Percentiles rank a stretch among this genome's conserved stretches.
Conservation (phyloP, 2,797 vertebrate species). For the Cyprinella venusta region DNA sequence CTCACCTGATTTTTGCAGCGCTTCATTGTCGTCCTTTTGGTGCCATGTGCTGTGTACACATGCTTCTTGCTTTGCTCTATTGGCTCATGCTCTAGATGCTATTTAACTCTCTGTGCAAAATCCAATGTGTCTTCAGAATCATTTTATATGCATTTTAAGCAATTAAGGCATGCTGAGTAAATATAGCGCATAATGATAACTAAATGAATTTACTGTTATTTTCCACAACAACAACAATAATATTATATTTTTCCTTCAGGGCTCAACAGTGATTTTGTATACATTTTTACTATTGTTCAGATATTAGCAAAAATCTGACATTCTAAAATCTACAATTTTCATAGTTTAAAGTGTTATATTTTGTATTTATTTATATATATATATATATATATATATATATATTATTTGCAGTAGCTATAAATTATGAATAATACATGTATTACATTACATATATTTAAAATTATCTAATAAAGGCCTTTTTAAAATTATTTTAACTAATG, state of each 20-base stretch:
- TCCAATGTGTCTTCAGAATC: not conserved
- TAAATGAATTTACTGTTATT: not conserved
- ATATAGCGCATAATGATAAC: not conserved
- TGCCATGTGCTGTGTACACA: slow-evolving; percentile 40
- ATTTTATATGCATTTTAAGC: not conserved
- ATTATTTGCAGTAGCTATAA: not conserved
- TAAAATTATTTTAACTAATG: not conserved
- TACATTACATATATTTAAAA: not conserved
- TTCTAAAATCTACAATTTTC: too few species aligned
- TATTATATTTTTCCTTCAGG: not conserved
- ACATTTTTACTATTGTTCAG: not conserved
- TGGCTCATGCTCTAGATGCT: slow-evolving; percentile 35
- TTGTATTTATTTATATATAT: not conserved
- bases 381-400: too few species aligned
- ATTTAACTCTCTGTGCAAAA: slow-evolving; percentile 20
- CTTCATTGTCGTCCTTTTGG: slow-evolving; percentile 38
- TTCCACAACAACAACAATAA: not conserved
- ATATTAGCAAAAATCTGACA: not conserved
- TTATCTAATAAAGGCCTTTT: not conserved
- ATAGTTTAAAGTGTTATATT: not conserved
- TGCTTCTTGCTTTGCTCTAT: slow-evolving; percentile 57
- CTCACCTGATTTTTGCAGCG: slow-evolving; percentile 23
- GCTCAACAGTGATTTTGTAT: slow-evolving; percentile 1
- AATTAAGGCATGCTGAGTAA: not conserved
- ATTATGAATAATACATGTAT: too few species aligned